Conservation (phyloP, 2,888 invertebrate genomes). For the Clostera curtula region DNA sequence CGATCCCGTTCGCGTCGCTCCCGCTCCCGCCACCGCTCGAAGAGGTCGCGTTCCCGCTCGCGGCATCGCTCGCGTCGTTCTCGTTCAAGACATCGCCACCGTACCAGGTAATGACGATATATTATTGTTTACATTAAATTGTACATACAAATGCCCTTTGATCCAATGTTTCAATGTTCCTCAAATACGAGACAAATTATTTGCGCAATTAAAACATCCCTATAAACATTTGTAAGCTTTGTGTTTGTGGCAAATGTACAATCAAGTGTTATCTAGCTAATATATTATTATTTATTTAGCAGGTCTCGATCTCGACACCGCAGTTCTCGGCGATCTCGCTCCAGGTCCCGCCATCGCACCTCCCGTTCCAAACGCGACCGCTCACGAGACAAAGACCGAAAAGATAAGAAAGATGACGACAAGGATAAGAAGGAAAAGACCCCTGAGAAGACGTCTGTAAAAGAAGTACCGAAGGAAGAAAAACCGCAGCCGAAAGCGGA, state of each 20-base stretch:
- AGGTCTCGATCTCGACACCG: constrained; percentile 75
- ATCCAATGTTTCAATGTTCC: too few species aligned
- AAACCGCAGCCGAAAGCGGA: constrained; percentile 36
- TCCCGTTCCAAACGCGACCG: constrained; percentile 68
- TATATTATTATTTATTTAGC: constrained; percentile 9
- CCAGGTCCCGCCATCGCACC: constrained; percentile 70
- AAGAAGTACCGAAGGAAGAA: constrained; percentile 42
- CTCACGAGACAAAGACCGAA: constrained; percentile 45
- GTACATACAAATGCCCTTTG: too few species aligned
- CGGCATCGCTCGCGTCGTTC: constrained; percentile 77
- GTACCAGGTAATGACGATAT: constrained; percentile 53
- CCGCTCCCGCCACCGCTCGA: constrained; percentile 71
- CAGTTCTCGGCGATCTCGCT: constrained; percentile 71
- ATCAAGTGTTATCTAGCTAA: too few species aligned
- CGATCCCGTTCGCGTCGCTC: constrained; percentile 79
- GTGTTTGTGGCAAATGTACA: too few species aligned
- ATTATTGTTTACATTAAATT: background rate
- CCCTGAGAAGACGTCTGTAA: constrained; percentile 44
- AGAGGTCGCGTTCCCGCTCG: constrained; percentile 73
- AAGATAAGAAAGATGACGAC: constrained; percentile 43
- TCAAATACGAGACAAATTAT: too few species aligned
- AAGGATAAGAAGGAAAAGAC: constrained; percentile 50
- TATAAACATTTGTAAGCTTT: too few species aligned
- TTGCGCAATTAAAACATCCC: too few species aligned
- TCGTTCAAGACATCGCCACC: constrained; percentile 70